phyloP scores from a whole-genome alignment of 2,888 invertebrate genomes.

The Diarsia dahlii region DNA sequence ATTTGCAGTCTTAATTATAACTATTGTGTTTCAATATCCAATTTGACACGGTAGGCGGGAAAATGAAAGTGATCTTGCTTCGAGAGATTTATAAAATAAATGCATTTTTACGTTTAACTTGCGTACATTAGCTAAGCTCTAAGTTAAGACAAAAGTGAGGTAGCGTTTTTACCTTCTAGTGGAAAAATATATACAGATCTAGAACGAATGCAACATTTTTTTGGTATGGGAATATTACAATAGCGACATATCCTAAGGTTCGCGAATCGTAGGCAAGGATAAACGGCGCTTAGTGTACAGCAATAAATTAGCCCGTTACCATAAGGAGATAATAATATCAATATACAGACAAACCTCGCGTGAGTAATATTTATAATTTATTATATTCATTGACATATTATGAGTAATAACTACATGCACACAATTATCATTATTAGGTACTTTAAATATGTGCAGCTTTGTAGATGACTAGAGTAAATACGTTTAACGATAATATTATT shows the following conservation, averaged over 20 bases:
- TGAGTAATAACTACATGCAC: conserved; percentile 89
- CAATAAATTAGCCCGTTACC: conserved; percentile 75
- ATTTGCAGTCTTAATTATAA: conserved; percentile 85
- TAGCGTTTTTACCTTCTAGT: conserved; percentile 90
- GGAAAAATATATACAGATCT: conserved; percentile 89
- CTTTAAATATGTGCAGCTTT: conserved; percentile 88
- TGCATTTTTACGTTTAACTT: conserved; percentile 64
- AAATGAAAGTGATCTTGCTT: conserved; percentile 58
- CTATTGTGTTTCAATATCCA: conserved; percentile 70
- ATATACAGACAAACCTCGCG: conserved; percentile 82
- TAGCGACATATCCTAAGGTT: conserved; percentile 71
- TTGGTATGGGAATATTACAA: conserved; percentile 80
- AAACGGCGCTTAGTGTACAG: conserved; percentile 61
- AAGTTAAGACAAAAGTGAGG: conserved; percentile 89
- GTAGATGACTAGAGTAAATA: conserved; percentile 90
- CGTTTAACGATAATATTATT: conserved; percentile 83
- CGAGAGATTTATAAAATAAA: conserved; percentile 65
- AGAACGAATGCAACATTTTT: conserved; percentile 81
- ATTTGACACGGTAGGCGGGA: conserved; percentile 62
- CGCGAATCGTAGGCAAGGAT: conserved; percentile 68
- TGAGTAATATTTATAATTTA: conserved; percentile 79
- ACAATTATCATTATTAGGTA: conserved; percentile 80
- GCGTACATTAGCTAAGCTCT: conserved; percentile 85
- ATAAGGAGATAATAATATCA: conserved; percentile 71
- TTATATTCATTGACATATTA: conserved; percentile 81